Conservation (phyloP, 2,113 vertebrate genomes). For the Nycticebus coucang region DNA sequence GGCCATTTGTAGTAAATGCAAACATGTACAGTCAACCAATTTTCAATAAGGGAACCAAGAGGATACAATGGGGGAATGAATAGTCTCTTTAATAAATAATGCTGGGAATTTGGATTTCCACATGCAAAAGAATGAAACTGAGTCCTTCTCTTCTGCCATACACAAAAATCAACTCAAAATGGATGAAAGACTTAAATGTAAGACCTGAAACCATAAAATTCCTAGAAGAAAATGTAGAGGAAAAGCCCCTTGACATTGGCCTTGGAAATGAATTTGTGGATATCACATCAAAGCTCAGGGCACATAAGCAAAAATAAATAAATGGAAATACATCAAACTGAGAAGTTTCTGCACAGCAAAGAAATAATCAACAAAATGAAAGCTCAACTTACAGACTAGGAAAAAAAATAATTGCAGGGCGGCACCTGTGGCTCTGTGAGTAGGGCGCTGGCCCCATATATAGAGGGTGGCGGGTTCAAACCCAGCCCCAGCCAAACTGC, state of each 20-base stretch:
- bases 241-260: background rate
- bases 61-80: background rate
- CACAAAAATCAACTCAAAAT: background rate
- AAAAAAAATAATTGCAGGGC: background rate
- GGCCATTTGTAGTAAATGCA: background rate
- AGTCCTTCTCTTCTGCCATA: background rate
- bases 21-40: background rate
- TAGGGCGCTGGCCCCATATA: too few species aligned
- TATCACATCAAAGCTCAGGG: background rate
- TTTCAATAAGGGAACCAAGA: background rate
- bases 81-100: background rate
- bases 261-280: background rate
- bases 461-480: too few species aligned
- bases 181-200: background rate
- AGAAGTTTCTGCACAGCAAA: background rate
- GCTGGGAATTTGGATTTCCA: background rate
- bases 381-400: background rate
- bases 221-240: background rate
- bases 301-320: background rate
- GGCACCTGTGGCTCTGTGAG: too few species aligned
- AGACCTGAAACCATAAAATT: background rate
- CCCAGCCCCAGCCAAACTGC: too few species aligned
- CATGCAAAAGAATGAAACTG: background rate
- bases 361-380: background rate
- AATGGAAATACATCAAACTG: background rate